These are phyloP conservation scores for Protophormia terraenovae DNA, from an alignment of 2,888 invertebrate genomes.

Conservation along the genomic window DNA sequence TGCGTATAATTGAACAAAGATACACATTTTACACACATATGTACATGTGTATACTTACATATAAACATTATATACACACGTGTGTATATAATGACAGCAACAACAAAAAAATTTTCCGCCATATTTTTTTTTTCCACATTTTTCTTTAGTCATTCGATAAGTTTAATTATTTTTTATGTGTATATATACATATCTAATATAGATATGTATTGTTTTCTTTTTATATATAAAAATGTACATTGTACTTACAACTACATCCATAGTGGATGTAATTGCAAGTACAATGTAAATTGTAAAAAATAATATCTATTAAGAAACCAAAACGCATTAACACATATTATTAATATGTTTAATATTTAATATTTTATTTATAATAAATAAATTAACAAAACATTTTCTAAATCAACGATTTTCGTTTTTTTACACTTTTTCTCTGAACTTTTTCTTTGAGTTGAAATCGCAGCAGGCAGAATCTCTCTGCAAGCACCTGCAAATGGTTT, in stretches of 20 bases:
- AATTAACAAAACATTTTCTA: too few relatives aligned
- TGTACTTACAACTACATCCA: background rate
- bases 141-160: constrained; percentile 37
- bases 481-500: too few relatives aligned
- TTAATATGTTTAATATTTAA: too few relatives aligned
- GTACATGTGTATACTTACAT: background rate
- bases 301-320: too few relatives aligned
- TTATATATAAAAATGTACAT: too few relatives aligned
- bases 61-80: background rate
- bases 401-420: too few relatives aligned
- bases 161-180: constrained; percentile 45
- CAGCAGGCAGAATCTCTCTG: too few relatives aligned
- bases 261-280: background rate
- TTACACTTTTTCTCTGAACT: too few relatives aligned
- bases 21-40: background rate
- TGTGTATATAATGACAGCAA: background rate
- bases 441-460: too few relatives aligned
- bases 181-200: background rate
- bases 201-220: too few relatives aligned
- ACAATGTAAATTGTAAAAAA: background rate
- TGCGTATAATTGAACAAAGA: constrained; percentile 78
- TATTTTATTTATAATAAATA: too few relatives aligned
- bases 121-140: constrained; percentile 6
- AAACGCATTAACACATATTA: too few relatives aligned
- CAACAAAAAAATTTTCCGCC: constrained; percentile 19